Percentiles rank a stretch among this genome's conserved stretches.
Evolutionary conservation across 23 tunicate genomes (phyloP).

Genomic region (Halocynthia aurantium): DNA sequence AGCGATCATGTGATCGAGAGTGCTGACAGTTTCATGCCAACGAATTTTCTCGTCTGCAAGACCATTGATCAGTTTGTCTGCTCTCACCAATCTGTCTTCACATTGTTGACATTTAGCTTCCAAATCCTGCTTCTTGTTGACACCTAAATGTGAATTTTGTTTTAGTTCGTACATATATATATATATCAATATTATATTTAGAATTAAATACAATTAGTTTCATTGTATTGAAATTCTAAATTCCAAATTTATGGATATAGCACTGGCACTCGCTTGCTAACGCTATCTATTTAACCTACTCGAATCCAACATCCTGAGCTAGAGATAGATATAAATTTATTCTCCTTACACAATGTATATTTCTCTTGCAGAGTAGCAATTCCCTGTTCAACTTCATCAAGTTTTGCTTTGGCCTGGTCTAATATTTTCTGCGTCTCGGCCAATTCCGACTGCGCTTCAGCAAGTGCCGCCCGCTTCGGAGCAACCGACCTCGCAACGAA

Average conservation of each 20-base stretch:
- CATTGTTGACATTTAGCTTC: slow-evolving; percentile 82
- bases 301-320: neutral
- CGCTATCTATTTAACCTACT: neutral
- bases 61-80: slow-evolving; percentile 97
- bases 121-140: slow-evolving; percentile 88
- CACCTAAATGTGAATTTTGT: slow-evolving; percentile 33
- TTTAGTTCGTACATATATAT: neutral
- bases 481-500: slow-evolving; percentile 90
- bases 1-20: slow-evolving; percentile 81
- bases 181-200: neutral
- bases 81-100: slow-evolving; percentile 89
- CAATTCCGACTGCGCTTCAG: slow-evolving; percentile 82
- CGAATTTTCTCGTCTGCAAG: slow-evolving; percentile 96
- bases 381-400: slow-evolving; percentile 95
- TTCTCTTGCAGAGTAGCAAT: slow-evolving; percentile 72
- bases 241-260: neutral
- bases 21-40: slow-evolving; percentile 85
- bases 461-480: slow-evolving; percentile 91
- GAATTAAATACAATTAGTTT: neutral
- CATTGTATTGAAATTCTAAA: neutral
- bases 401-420: slow-evolving; percentile 77
- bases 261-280: neutral
- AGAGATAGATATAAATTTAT: neutral
- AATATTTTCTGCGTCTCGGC: slow-evolving; percentile 77
- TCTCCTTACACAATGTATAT: slow-evolving; percentile 52